Percentiles rank a stretch among this genome's conserved stretches.
These are phyloP conservation scores for Orussus abietinus DNA, from an alignment of 1,140 invertebrate genomes.

Conservation along the genomic window DNA sequence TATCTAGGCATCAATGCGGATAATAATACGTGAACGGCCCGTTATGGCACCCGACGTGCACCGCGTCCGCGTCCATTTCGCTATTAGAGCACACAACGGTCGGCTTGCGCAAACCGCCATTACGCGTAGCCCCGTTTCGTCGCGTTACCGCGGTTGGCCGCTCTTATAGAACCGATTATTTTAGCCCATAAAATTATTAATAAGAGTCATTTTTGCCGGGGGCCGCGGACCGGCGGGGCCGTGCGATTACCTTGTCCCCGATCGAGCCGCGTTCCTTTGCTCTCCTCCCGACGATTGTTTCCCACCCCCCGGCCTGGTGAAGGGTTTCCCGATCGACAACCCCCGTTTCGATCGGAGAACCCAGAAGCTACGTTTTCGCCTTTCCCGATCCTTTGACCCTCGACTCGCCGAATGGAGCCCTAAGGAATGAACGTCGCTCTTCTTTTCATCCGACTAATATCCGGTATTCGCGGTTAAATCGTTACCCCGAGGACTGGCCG, in stretches of 20 bases:
- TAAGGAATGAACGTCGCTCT: too few species aligned
- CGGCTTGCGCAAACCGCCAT: slow-evolving; percentile 25
- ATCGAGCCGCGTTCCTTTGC: slow-evolving; percentile 5
- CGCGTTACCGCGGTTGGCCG: slow-evolving; percentile 1
- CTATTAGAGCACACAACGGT: slow-evolving; percentile 21
- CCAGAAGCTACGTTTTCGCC: too few species aligned
- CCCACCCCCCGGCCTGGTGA: too few species aligned
- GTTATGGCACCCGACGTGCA: slow-evolving; percentile 32
- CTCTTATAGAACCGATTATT: slow-evolving; percentile 20
- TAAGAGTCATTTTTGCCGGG: slow-evolving; percentile 15
- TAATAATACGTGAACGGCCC: slow-evolving; percentile 48
- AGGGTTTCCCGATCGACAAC: too few species aligned
- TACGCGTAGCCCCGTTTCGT: slow-evolving; percentile 9
- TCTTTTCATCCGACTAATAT: too few species aligned
- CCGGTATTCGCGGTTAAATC: too few species aligned
- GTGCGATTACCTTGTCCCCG: slow-evolving; percentile 28
- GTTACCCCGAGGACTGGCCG: too few species aligned
- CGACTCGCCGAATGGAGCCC: too few species aligned
- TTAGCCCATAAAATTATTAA: slow-evolving; percentile 29
- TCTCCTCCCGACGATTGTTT: too few species aligned
- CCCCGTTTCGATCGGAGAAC: too few species aligned
- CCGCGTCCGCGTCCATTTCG: slow-evolving; percentile 27
- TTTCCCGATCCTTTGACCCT: too few species aligned
- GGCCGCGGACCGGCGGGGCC: slow-evolving; percentile 13
- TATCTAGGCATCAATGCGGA: slow-evolving; percentile 40